A percentile compares a stretch with the other conserved stretches of the same genome.
Conservation (phyloP, 2,888 invertebrate genomes). For the Hydriomena furcata region DNA sequence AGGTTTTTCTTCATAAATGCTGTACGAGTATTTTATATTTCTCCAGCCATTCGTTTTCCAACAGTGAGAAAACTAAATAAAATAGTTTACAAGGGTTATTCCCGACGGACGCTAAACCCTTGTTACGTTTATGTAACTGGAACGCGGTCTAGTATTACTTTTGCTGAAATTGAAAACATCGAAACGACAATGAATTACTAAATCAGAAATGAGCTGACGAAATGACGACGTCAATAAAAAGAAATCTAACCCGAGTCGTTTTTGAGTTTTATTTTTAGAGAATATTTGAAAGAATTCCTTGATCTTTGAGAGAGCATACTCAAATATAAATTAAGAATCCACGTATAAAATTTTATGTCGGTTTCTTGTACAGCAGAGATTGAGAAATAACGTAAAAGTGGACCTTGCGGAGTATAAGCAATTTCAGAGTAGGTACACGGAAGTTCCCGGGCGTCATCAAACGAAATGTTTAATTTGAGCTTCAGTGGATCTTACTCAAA, state of each 20-base stretch:
- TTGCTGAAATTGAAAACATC: conserved; percentile 43
- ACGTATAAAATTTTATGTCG: conserved; percentile 33
- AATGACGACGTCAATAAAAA: conserved; percentile 12
- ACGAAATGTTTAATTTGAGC: conserved; percentile 47
- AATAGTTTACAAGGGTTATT: conserved; percentile 60
- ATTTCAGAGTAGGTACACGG: conserved; percentile 51
- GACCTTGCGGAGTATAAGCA: conserved; percentile 36
- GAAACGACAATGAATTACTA: conserved; percentile 38
- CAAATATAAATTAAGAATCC: conserved; percentile 30
- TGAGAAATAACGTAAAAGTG: conserved; percentile 28
- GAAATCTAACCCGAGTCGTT: conserved; percentile 6
- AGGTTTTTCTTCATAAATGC: neutral
- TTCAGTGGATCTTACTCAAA: neutral
- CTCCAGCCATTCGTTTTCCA: conserved; percentile 29
- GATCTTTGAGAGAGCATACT: conserved; percentile 24
- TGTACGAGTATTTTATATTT: conserved; percentile 34
- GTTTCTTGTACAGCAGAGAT: conserved; percentile 32
- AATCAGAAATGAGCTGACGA: conserved; percentile 18
- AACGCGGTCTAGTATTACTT: conserved; percentile 44
- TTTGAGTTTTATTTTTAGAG: conserved; percentile 18
- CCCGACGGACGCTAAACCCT: conserved; percentile 52
- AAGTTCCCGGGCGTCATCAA: conserved; percentile 34
- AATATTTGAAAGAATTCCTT: conserved; percentile 25
- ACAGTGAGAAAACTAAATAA: conserved; percentile 53
- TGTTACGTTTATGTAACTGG: conserved; percentile 54